Evolutionary conservation across 2,888 invertebrate genomes (phyloP).

Genomic region (Cheilosia vulpina): DNA sequence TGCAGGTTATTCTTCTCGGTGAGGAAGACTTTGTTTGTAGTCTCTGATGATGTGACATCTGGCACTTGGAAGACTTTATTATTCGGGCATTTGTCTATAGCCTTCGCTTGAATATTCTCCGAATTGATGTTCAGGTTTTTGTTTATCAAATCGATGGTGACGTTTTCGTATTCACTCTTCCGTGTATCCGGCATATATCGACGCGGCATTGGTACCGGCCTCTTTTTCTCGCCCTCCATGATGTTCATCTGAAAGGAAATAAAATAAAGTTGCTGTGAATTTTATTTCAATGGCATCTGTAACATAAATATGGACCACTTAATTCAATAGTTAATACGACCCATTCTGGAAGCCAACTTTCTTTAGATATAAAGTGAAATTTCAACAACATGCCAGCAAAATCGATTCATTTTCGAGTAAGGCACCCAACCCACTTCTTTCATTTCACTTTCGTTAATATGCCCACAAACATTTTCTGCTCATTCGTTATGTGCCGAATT

Average conservation of each 20-base stretch:
- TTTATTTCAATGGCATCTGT: not conserved
- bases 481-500: constrained; percentile 41
- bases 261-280: not conserved
- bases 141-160: constrained; percentile 79
- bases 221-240: constrained; percentile 78
- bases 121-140: constrained; percentile 80
- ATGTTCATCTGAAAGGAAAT: constrained; percentile 38
- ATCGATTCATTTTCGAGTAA: constrained; percentile 9
- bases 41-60: constrained; percentile 57
- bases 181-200: constrained; percentile 80
- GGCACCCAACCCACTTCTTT: constrained; percentile 48
- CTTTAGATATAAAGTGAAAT: not conserved
- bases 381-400: not conserved
- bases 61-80: constrained; percentile 78
- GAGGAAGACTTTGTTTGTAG: constrained; percentile 74
- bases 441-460: constrained; percentile 45
- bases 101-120: constrained; percentile 79
- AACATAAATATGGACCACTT: too few relatives aligned
- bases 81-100: constrained; percentile 79
- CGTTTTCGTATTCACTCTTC: constrained; percentile 82
- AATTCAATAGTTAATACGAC: too few relatives aligned
- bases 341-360: too few relatives aligned
- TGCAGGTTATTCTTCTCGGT: constrained; percentile 79
- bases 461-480: not conserved
- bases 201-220: constrained; percentile 82